Evolutionary conservation across 2,797 vertebrate genomes (phyloP).

Genomic region (Poecilia picta): DNA sequence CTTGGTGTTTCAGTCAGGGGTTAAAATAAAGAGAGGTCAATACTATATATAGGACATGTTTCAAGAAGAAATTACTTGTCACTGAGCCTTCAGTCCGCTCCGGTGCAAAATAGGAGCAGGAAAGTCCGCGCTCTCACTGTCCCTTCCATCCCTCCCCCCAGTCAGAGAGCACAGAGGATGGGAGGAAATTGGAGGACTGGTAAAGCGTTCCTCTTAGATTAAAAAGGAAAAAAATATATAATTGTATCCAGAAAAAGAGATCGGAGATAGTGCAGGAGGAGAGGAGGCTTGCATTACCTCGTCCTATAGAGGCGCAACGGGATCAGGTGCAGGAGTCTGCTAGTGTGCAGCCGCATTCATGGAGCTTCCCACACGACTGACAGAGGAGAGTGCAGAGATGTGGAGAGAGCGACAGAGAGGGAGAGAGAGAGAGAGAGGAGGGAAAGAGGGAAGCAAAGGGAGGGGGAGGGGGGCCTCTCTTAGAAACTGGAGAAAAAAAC

Average conservation of each 20-base stretch:
- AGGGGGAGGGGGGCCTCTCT: constrained; percentile 2
- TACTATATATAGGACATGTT: constrained; percentile 1
- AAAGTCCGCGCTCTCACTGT: constrained; percentile 46
- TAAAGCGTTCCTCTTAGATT: neutral
- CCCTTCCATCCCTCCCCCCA: constrained; percentile 33
- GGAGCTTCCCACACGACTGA: constrained; percentile 66
- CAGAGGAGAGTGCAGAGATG: constrained; percentile 60
- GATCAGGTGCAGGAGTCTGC: constrained; percentile 48
- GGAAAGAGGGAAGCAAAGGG: neutral
- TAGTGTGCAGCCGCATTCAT: constrained; percentile 71
- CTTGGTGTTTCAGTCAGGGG: constrained; percentile 29
- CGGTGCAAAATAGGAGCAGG: constrained; percentile 46
- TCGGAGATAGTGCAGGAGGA: neutral
- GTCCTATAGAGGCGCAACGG: constrained; percentile 48
- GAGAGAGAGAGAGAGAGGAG: neutral
- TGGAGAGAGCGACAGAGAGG: constrained; percentile 14
- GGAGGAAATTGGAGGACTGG: neutral
- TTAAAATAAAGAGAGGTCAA: neutral
- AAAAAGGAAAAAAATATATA: neutral
- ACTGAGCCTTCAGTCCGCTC: constrained; percentile 58
- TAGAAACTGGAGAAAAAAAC: constrained; percentile 21
- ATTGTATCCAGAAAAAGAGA: constrained; percentile 24
- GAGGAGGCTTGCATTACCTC: constrained; percentile 19
- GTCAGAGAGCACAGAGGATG: neutral
- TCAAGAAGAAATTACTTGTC: constrained; percentile 44